Conservation (phyloP, 1,140 invertebrate genomes). For the Leptinotarsa undecemlineata region DNA sequence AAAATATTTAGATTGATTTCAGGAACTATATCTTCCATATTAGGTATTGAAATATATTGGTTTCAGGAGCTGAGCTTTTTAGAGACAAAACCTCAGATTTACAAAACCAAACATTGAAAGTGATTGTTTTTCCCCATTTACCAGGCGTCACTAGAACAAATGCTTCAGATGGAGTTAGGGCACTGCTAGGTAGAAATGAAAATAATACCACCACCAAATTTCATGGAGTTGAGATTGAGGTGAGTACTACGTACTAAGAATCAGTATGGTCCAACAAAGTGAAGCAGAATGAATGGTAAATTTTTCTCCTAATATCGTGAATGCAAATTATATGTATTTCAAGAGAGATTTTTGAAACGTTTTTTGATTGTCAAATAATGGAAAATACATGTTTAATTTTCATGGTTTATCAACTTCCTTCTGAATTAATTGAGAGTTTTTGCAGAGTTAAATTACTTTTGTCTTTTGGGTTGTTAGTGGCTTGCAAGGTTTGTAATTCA, state of each 20-base stretch:
- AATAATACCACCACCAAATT: slow-evolving; percentile 35
- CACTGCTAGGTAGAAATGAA: neutral
- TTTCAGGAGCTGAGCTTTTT: slow-evolving; percentile 57
- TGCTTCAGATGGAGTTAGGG: neutral
- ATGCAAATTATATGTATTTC: no score
- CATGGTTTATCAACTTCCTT: no score
- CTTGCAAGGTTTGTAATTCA: no score
- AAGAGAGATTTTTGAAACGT: no score
- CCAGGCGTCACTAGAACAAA: slow-evolving; percentile 62
- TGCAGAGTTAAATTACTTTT: no score
- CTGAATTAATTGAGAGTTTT: no score
- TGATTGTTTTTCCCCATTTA: slow-evolving; percentile 71
- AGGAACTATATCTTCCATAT: no score
- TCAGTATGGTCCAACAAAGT: neutral
- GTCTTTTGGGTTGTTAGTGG: no score
- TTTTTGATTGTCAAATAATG: no score
- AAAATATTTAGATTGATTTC: no score
- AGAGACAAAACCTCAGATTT: slow-evolving; percentile 65
- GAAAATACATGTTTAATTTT: no score
- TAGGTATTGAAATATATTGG: neutral
- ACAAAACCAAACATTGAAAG: slow-evolving; percentile 59
- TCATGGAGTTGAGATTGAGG: slow-evolving; percentile 68
- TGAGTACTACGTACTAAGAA: slow-evolving; percentile 43
- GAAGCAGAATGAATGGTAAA: neutral
- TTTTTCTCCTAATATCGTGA: slow-evolving; percentile 13